phyloP scores from a whole-genome alignment of 2,797 vertebrate genomes.

The Phylloscopus collybita region DNA sequence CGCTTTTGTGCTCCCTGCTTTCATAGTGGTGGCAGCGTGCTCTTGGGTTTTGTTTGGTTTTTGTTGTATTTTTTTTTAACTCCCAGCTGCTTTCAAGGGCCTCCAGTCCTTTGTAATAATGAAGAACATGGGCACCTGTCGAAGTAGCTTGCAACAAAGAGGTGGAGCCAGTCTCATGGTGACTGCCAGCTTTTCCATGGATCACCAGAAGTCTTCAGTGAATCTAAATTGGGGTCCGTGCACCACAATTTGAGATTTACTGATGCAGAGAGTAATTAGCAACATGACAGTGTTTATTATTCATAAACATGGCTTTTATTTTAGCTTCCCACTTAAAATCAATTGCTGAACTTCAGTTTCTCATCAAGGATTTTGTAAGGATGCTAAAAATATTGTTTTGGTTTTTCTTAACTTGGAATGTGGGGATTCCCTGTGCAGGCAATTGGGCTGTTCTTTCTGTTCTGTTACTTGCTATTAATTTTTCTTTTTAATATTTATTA shows the following conservation, averaged over 20 bases:
- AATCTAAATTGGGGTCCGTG: slow-evolving; percentile 3
- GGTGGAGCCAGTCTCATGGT: not conserved
- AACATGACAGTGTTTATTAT: not conserved
- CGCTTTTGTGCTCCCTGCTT: not conserved
- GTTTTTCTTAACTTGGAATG: not conserved
- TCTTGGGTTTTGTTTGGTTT: not conserved
- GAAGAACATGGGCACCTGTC: slow-evolving; percentile 35
- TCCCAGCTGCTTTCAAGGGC: slow-evolving; percentile 46
- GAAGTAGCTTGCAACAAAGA: slow-evolving; percentile 29
- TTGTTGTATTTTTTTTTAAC: not conserved
- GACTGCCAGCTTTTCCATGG: slow-evolving; percentile 34
- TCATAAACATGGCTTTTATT: slow-evolving; percentile 30
- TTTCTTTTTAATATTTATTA: slow-evolving; percentile 20
- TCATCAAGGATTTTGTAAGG: slow-evolving; percentile 10
- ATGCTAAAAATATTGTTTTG: not conserved
- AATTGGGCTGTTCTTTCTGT: not conserved
- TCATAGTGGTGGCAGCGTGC: not conserved
- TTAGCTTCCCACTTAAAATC: slow-evolving; percentile 5
- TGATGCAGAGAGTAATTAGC: slow-evolving; percentile 36
- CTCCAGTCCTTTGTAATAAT: slow-evolving; percentile 11
- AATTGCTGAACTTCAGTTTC: slow-evolving; percentile 12
- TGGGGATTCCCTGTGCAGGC: not conserved
- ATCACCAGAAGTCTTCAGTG: slow-evolving; percentile 27
- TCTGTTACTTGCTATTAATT: not conserved
- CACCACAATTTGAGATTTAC: slow-evolving; percentile 14